Evolutionary conservation across 2,113 vertebrate species (phyloP), one percentile per base, ranked within the genome.

Genomic region (Antigone vipio): DNA sequence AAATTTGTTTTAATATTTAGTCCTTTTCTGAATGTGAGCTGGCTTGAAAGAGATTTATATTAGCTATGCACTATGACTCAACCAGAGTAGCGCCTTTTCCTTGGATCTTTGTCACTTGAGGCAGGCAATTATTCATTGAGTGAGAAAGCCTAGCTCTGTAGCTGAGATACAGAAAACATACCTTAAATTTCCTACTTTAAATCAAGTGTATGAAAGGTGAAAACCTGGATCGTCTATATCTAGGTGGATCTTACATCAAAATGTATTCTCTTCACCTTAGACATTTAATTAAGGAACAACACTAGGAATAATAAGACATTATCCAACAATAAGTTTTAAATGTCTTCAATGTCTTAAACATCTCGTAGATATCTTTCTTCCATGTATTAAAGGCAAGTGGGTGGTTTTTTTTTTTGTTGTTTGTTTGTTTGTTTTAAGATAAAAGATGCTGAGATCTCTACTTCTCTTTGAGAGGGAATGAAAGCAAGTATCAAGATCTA

Each of bases 1-100:
- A 93, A 78, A 93, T 95, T 89, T 73, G 34, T 82, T 94, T 96
- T 76, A 94, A 88, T 93, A 58, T 93, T 96, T 92, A 76, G 66
- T 42, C 29, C 15, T 88, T 83, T 88, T 60, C 53, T 77, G 49
- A 73, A 66, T 53, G 12, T 56, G 35, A 74, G 15, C 24, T 76
- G 9, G 5, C 53, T 91, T 85, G 63, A 80, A 89, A 88, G 69
- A 82, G 17, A 55, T 85, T 88, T 79, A 27, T 73, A 69, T 93
- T 92, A 92, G 9, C 24, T 83, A 67, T 79, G 74, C 23, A 35
- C 47, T 52, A 13, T 71, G 68, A 84, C 27, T 93, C 63, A 85
- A 69, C 4, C 5, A 27, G 29, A 71, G 7, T 10, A 52, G 11
- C 0, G 1, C 23, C 44, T 78, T 89, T 68, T 63, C 47, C 76